Conservation (phyloP, 2,888 invertebrate genomes). For the Rhaphigaster nebulosa region DNA sequence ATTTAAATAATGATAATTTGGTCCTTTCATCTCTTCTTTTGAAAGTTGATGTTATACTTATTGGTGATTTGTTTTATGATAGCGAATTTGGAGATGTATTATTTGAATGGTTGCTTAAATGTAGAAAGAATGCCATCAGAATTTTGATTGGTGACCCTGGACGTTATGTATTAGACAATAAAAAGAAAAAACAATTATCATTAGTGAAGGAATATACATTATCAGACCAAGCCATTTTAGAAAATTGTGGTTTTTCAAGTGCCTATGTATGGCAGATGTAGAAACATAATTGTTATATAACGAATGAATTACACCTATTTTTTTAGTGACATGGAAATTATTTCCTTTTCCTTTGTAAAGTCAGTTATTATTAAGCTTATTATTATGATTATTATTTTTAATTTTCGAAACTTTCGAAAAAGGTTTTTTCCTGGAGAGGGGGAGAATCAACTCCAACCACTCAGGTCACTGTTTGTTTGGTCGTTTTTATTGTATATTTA, state of each 20-base stretch:
- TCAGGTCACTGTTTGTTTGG: no score
- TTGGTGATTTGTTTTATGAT: slow-evolving; percentile 82
- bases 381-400: no score
- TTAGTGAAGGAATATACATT: slow-evolving; percentile 70
- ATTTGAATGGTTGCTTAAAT: slow-evolving; percentile 72
- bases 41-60: slow-evolving; percentile 74
- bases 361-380: not conserved
- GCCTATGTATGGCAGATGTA: slow-evolving; percentile 71
- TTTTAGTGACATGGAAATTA: not conserved
- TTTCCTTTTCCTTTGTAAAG: not conserved
- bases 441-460: no score
- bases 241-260: slow-evolving; percentile 73
- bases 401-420: no score
- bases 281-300: not conserved
- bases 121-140: slow-evolving; percentile 69
- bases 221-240: slow-evolving; percentile 70
- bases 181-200: slow-evolving; percentile 53
- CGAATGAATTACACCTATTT: not conserved
- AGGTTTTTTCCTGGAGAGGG: no score
- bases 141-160: slow-evolving; percentile 76
- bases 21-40: slow-evolving; percentile 68
- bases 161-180: slow-evolving; percentile 69
- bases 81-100: slow-evolving; percentile 72
- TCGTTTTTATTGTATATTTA: no score
- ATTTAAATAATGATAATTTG: slow-evolving; percentile 70